Evolutionary conservation across 2,797 vertebrate genomes (phyloP), one percentile per base, ranked within the genome.

Genomic region (Enteromius trimaculatus): DNA sequence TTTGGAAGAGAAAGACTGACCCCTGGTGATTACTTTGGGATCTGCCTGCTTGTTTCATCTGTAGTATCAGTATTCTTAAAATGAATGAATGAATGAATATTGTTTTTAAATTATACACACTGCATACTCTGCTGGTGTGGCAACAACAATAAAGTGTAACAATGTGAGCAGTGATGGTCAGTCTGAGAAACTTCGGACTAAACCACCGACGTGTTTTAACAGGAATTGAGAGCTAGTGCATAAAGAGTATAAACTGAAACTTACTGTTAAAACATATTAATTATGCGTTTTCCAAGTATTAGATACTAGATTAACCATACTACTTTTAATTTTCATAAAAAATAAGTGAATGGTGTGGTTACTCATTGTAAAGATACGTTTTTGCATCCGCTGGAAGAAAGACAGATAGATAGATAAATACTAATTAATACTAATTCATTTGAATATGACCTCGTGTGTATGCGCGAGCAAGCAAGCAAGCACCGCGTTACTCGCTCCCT

Each of bases 1-100:
- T 53, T 71, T 58, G 23, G 29, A 75, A 49, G 78, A 65, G 29
- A 81, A 83, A 86, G n/a, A 77, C 70, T 62, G 69, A 39, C 83
- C 78, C 47, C 87, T 88, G 64, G 74, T 85, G 87, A 71, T 71
- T 34, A 79, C 3, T 81, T 76, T 2, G 51, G 39, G 37, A 85
- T 39, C 14, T 72, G 79, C 10, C 53, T 37, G n/a, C 19, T 6
- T 79, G n/a, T 60, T 31, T 19, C 34, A 55, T 42, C 39, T 42
- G 39, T 42, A 42, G 2, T 51, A 34, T 53, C 29, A 4, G 47
- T 47, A 13, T 70, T 70, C 6, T 26, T 47, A 6, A 23, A 42
- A 16, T 16, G 13, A 68, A 42, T 42, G 42, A 16, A 70, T 23
- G 1, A 23, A n/a, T 23, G 1, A 9, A n/a, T 23, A 16, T 49